Base-by-base conservation (phyloP, 2,888 invertebrate genomes). In the Pachliopta kotzebuea region DNA sequence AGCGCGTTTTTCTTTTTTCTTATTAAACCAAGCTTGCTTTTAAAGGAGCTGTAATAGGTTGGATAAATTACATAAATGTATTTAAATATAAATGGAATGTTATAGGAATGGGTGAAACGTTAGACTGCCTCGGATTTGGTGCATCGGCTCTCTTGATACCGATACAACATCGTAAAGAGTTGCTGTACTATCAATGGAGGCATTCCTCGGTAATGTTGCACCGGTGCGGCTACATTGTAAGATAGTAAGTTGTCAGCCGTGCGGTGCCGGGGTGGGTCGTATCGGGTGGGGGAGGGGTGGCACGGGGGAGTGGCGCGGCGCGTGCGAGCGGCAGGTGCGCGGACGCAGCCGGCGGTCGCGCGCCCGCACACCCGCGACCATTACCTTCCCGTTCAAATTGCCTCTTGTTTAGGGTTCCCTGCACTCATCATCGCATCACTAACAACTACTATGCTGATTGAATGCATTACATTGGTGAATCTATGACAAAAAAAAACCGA, bases 311-410 rank as follows among this genome's bases (percentile, higher is more conserved):
- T 71, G 71, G 67, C 60, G 71, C 62, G 74, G 74, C 76, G 75
- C 74, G 77, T 76, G 76, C 74, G 66, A 65, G 72, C 72, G 79
- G 83, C 88, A 88, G 90, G 89, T 90, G 90, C 82, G 78, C 76
- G 65, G 58, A 80, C 78, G 84, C 90, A 88, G 81, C 90, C 85
- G 88, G 63, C 29, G 31, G 87, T 86, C 45, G 45, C 45, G 68
- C 68, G 76, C 81, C 78, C 75, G 80, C 79, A 80, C 76, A 76
- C 74, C 75, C 79, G 76, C 77, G 76, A 79, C 79, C 82, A 84
- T 82, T 77, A 81, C 75, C 81, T 79, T 77, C 79, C 81, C 79
- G 79, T 70, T 78, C 79, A 82, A 85, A 85, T 87, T 83, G 80
- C 78, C 69, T 75, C 77, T 78, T 74, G 76, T 78, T 79, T 78